Conservation (phyloP, 2,888 invertebrate genomes). For the Rhingia rostrata region DNA sequence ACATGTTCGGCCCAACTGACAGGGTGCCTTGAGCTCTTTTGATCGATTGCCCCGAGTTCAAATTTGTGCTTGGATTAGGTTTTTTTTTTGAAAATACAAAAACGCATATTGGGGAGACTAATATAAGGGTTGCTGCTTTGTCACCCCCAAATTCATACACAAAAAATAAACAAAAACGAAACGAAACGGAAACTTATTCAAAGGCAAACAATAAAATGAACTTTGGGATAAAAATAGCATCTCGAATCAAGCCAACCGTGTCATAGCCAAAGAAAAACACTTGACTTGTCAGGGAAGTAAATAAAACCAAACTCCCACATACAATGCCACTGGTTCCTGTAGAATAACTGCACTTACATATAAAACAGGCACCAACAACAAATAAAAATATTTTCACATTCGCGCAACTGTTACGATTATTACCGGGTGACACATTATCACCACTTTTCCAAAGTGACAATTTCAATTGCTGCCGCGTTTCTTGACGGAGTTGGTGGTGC, state of each 20-base stretch:
- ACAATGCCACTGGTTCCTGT: background rate
- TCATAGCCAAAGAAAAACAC: constrained; percentile 54
- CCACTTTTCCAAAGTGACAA: constrained; percentile 69
- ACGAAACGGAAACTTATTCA: background rate
- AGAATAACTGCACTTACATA: background rate
- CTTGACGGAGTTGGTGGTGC: background rate
- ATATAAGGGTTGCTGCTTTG: constrained; percentile 9
- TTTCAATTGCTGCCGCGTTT: constrained; percentile 69
- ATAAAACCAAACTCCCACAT: constrained; percentile 37
- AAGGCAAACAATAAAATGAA: constrained; percentile 4
- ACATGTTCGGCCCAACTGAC: constrained; percentile 31
- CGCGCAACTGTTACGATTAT: constrained; percentile 68
- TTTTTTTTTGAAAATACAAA: constrained; percentile 11
- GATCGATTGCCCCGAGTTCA: constrained; percentile 61
- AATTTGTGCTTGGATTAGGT: constrained; percentile 60
- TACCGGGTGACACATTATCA: constrained; percentile 70
- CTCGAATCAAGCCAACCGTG: constrained; percentile 51
- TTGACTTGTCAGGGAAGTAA: constrained; percentile 23
- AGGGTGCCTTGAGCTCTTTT: constrained; percentile 44
- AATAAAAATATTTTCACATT: constrained; percentile 4
- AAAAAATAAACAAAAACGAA: background rate
- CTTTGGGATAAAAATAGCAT: constrained; percentile 39
- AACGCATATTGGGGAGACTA: constrained; percentile 5
- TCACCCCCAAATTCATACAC: background rate
- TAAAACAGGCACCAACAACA: constrained; percentile 16